Percentiles rank a stretch among this genome's conserved stretches.
Evolutionary conservation across 2,888 invertebrate genomes (phyloP).

Genomic region (Synergus itoensis): DNA sequence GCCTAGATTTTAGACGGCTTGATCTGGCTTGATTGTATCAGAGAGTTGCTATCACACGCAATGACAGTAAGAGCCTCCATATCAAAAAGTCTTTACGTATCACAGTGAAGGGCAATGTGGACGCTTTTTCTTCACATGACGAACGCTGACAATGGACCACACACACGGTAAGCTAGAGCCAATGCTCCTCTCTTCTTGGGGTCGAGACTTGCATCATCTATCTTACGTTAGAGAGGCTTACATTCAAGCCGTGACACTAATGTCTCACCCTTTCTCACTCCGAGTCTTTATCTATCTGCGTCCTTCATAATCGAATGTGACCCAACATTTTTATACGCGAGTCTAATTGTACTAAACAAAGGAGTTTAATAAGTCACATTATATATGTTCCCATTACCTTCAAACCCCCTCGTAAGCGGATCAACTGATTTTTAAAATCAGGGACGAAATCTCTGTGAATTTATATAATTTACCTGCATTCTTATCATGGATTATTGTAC

Average conservation of each 20-base stretch:
- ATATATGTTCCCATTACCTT: not conserved
- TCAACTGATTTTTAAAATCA: not conserved
- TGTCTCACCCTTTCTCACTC: conserved; percentile 60
- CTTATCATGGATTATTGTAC: not conserved
- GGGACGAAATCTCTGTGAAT: not conserved
- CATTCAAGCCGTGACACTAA: conserved; percentile 72
- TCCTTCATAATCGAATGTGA: conserved; percentile 43
- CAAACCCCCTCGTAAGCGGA: not conserved
- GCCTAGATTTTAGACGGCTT: not conserved
- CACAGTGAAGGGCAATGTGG: conserved; percentile 52
- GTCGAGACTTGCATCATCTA: conserved; percentile 69
- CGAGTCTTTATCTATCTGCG: conserved; percentile 58
- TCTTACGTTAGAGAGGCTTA: conserved; percentile 66
- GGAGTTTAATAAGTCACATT: not conserved
- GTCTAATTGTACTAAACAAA: conserved; percentile 18
- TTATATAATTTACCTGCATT: not conserved
- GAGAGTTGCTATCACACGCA: not conserved
- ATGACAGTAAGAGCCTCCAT: conserved; percentile 19
- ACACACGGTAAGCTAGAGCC: conserved; percentile 63
- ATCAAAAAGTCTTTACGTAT: conserved; percentile 62
- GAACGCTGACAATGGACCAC: conserved; percentile 64
- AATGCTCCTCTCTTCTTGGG: conserved; percentile 52
- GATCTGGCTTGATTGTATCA: not conserved
- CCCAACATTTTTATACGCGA: conserved; percentile 27
- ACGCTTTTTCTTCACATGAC: conserved; percentile 51